Conservation (phyloP, 2,113 vertebrate species). For the Chitala chitala region DNA sequence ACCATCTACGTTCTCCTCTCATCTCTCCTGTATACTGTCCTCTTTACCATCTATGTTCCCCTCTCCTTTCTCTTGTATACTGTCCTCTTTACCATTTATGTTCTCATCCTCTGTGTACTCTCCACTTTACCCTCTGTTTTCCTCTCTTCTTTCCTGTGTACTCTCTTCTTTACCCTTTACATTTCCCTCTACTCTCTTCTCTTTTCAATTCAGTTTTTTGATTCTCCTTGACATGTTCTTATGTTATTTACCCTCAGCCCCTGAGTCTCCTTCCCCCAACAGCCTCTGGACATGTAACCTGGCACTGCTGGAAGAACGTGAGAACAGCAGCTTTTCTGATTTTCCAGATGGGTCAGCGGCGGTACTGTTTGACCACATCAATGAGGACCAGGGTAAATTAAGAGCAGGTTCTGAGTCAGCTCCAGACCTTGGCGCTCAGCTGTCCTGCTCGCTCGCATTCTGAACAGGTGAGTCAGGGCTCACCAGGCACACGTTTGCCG, state of each 20-base stretch:
- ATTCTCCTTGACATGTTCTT: neutral
- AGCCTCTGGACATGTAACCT: neutral
- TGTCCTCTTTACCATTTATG: no score
- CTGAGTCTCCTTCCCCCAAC: neutral
- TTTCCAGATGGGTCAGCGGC: neutral
- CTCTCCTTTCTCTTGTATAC: no score
- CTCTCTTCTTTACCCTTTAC: neutral
- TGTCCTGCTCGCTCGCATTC: slow-evolving; percentile 10
- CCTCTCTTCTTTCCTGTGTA: slow-evolving; percentile 9
- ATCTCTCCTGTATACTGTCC: no score
- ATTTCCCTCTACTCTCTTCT: neutral
- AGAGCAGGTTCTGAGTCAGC: slow-evolving; percentile 55
- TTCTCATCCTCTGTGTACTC: no score
- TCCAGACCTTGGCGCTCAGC: slow-evolving; percentile 45
- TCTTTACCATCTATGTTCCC: no score
- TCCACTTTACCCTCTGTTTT: no score
- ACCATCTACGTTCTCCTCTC: no score
- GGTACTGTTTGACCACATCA: slow-evolving; percentile 51
- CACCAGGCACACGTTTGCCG: neutral
- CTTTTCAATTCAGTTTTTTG: no score
- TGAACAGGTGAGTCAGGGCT: neutral
- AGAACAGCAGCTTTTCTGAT: neutral
- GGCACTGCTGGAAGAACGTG: neutral
- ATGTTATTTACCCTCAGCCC: neutral
- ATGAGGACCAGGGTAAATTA: slow-evolving; percentile 43